phyloP scores from a whole-genome alignment of 2,888 invertebrate genomes.

The Cataglyphis cursor region DNA sequence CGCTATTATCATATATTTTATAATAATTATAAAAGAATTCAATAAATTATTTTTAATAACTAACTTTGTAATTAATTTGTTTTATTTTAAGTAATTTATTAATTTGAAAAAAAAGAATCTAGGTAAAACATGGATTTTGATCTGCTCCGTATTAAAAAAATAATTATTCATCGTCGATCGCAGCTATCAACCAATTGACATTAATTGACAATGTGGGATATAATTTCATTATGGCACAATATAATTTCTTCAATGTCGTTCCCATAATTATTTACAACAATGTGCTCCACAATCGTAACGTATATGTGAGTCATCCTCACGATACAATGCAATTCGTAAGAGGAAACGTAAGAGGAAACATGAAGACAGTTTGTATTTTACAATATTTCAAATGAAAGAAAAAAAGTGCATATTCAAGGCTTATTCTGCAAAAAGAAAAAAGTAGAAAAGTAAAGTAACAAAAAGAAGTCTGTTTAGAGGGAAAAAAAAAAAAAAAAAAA shows the following conservation, averaged over 20 bases:
- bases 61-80: background rate
- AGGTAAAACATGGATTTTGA: background rate
- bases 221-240: conserved; percentile 1
- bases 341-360: background rate
- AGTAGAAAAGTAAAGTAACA: background rate
- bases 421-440: no score
- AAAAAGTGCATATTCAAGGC: background rate
- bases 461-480: background rate
- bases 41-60: conserved; percentile 19
- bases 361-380: background rate
- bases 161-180: background rate
- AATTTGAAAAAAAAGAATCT: conserved; percentile 10
- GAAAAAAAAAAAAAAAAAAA: background rate
- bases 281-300: background rate
- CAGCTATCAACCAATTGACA: conserved; percentile 1
- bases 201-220: background rate
- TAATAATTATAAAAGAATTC: background rate
- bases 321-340: background rate
- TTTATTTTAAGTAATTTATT: conserved; percentile 11
- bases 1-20: conserved; percentile 5
- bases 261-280: conserved; percentile 28
- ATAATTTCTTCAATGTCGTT: conserved; percentile 28
- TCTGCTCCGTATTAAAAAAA: background rate
- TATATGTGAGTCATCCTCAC: background rate
- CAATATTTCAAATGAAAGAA: background rate